Percentiles rank a stretch among this genome's conserved stretches.
Conservation (phyloP, 2,888 invertebrate species). For the Artemia sinica region DNA sequence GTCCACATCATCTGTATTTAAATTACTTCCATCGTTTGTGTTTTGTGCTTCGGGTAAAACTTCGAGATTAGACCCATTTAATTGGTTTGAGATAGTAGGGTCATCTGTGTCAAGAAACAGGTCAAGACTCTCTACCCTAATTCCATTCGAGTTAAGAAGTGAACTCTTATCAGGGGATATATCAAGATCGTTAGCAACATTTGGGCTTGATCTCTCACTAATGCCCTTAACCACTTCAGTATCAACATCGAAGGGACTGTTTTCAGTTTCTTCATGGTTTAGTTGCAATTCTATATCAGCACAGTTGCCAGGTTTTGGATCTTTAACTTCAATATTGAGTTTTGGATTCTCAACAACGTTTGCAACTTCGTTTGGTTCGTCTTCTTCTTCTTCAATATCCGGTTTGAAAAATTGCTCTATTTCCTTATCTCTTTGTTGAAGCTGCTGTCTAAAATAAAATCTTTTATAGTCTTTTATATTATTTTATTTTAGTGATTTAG, state of each 20-base stretch:
- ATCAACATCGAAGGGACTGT: background rate
- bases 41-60: background rate
- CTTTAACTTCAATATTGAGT: background rate
- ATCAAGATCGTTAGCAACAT: background rate
- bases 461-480: background rate
- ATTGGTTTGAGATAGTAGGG: background rate
- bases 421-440: conserved; percentile 54
- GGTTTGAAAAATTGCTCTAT: conserved; percentile 57
- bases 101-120: conserved; percentile 6
- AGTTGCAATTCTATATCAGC: background rate
- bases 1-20: background rate
- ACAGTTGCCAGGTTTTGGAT: background rate
- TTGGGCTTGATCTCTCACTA: background rate
- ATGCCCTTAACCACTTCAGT: background rate
- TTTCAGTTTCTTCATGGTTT: background rate
- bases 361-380: conserved; percentile 21
- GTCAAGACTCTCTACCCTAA: background rate
- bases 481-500: background rate
- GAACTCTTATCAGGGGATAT: background rate
- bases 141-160: background rate
- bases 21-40: background rate
- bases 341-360: background rate
- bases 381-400: conserved; percentile 41
- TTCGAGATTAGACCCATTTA: background rate
- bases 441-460: conserved; percentile 38